Base-by-base conservation (phyloP, 2,888 invertebrate genomes). In the Globia sparganii region DNA sequence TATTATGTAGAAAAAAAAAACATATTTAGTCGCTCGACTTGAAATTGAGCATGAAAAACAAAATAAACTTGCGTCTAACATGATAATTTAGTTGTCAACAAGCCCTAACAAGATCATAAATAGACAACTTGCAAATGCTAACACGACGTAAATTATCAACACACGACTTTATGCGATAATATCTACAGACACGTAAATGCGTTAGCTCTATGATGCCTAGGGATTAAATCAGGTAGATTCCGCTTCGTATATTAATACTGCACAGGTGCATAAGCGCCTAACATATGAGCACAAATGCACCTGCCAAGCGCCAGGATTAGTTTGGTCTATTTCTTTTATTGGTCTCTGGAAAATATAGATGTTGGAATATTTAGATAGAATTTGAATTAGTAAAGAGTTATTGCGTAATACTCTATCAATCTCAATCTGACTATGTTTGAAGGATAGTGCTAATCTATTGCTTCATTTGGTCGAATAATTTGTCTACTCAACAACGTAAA, bases 261-360 rank as follows among this genome's bases (percentile, higher is more conserved):
- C 61, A 43, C 84, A 80, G 84, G 84, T 84, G 83, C 56, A 58
- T 68, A 43, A 71, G 18, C 59, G n/a, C 67, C 58, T 72, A 74
- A 80, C 61, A 40, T 15, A 66, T 31, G 46, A n/a, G 69, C 66
- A 56, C 77, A 84, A 65, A 83, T 91, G 91, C 91, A 91, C 90
- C 89, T 90, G 90, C 90, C 91, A 90, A 86, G 78, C 71, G 62
- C 59, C 37, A 68, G 65, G 72, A 68, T 73, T 73, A 73, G 72
- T 73, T 76, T 28, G 49, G 67, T 71, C 67, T 71, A 68, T 64
- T 71, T 64, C 67, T 71, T 78, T 61, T 62, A 68, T 64, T 53
- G 34, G 34, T 70, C 53, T 73, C 37, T 67, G 58, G 31, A 64
- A 59, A n/a, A n/a, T n/a, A 71, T 66, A 58, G 25, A 46, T 25